Percentiles rank a stretch among this genome's conserved stretches.
Conservation (phyloP, 2,888 invertebrate genomes). For the Diarsia mendica region DNA sequence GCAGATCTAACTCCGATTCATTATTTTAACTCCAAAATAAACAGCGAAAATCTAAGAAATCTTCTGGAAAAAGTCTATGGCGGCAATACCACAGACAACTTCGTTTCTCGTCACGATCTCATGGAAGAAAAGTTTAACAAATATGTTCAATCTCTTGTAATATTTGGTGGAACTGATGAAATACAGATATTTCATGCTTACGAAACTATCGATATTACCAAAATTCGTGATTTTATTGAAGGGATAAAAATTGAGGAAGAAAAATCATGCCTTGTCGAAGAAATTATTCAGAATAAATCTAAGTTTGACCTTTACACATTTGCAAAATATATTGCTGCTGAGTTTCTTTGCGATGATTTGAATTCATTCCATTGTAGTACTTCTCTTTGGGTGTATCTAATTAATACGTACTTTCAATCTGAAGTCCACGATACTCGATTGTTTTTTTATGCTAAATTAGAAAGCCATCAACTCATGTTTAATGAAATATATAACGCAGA, state of each 20-base stretch:
- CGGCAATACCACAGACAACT: background rate
- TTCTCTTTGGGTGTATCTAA: constrained; percentile 1
- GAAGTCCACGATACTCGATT: background rate
- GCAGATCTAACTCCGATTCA: constrained; percentile 21
- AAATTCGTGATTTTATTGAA: constrained; percentile 3
- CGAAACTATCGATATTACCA: background rate
- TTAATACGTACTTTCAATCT: background rate
- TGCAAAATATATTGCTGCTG: background rate
- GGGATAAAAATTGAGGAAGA: background rate
- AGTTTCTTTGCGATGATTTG: background rate
- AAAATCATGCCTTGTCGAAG: background rate
- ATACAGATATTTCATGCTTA: background rate
- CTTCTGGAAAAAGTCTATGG: constrained; percentile 18
- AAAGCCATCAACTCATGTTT: constrained; percentile 1
- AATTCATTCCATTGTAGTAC: background rate
- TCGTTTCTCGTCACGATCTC: background rate
- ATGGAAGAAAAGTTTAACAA: constrained; percentile 6
- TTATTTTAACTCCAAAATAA: constrained; percentile 12
- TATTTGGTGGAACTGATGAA: background rate
- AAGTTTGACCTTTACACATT: background rate
- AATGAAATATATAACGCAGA: background rate
- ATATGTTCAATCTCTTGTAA: background rate
- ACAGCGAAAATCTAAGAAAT: background rate
- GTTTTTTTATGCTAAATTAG: constrained; percentile 1
- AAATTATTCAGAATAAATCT: background rate